phyloP scores from a whole-genome alignment of 2,113 vertebrate species.

The Ceyx melanurus region DNA sequence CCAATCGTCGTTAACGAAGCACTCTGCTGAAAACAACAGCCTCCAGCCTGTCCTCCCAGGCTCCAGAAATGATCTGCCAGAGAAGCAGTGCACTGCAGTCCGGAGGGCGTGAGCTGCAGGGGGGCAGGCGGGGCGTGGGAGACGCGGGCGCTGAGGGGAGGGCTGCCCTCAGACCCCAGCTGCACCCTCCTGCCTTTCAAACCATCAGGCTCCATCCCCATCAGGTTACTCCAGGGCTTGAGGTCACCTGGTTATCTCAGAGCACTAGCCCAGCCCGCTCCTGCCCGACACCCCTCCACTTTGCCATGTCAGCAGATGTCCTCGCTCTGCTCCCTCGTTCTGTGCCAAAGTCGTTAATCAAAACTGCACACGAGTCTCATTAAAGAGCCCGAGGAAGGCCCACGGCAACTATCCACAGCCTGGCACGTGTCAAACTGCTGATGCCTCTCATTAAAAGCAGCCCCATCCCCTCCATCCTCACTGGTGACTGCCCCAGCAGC shows the following conservation, averaged over 20 bases:
- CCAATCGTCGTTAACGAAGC: rapidly evolving
- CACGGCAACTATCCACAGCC: neutral
- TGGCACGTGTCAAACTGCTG: rapidly evolving
- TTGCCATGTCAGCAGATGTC: neutral
- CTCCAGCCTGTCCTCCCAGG: neutral
- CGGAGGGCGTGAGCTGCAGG: neutral
- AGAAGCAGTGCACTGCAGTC: neutral
- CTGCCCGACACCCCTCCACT: neutral
- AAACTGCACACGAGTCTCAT: neutral
- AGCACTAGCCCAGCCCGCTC: neutral
- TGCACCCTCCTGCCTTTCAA: neutral
- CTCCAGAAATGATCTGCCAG: neutral
- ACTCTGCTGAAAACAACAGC: rapidly evolving
- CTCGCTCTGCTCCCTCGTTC: neutral
- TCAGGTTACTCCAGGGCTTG: rapidly evolving
- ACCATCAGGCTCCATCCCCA: neutral
- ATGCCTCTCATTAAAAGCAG: rapidly evolving
- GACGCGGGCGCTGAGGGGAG: no score
- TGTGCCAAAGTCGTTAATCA: neutral
- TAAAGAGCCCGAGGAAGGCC: neutral
- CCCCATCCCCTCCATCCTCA: neutral
- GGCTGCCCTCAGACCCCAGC: neutral
- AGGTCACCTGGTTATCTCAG: neutral
- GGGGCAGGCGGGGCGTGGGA: rapidly evolving
- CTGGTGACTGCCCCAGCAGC: rapidly evolving